These are phyloP conservation scores for honey bee (Apis mellifera) DNA, from an alignment of 1,140 invertebrate genomes.

Conservation along the genomic window DNA sequence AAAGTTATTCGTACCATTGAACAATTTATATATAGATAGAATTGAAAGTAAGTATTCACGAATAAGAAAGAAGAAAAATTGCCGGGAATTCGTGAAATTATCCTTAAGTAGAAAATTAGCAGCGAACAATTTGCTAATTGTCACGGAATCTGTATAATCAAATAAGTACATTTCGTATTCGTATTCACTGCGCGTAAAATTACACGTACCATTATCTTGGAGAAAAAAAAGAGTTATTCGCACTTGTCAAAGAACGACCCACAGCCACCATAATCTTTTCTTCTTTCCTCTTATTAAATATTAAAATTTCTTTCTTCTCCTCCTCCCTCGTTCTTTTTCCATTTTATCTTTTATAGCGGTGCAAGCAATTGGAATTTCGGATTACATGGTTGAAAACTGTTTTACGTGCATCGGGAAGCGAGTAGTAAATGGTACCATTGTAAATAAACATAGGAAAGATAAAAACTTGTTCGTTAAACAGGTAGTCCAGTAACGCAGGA, in stretches of 20 bases:
- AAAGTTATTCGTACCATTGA: too few species aligned
- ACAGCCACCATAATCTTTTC: neutral
- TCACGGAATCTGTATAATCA: neutral
- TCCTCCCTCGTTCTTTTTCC: neutral
- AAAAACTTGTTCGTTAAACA: conserved; percentile 31
- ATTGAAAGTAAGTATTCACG: too few species aligned
- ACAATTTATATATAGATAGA: too few species aligned
- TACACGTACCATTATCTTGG: neutral
- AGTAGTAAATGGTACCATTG: neutral
- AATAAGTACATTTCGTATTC: neutral
- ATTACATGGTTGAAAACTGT: too few species aligned
- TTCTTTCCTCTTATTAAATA: neutral
- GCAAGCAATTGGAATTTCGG: too few species aligned
- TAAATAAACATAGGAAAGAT: conserved; percentile 26
- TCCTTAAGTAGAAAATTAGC: neutral
- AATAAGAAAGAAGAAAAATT: neutral
- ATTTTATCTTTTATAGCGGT: too few species aligned
- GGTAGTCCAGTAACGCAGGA: neutral
- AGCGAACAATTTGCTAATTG: neutral
- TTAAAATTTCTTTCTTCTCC: neutral
- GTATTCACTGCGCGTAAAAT: neutral
- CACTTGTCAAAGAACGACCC: neutral
- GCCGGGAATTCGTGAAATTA: neutral
- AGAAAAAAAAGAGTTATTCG: neutral
- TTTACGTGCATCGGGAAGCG: neutral